Conservation (phyloP, 2,888 invertebrate genomes). For the Pyrocoelia pectoralis region DNA sequence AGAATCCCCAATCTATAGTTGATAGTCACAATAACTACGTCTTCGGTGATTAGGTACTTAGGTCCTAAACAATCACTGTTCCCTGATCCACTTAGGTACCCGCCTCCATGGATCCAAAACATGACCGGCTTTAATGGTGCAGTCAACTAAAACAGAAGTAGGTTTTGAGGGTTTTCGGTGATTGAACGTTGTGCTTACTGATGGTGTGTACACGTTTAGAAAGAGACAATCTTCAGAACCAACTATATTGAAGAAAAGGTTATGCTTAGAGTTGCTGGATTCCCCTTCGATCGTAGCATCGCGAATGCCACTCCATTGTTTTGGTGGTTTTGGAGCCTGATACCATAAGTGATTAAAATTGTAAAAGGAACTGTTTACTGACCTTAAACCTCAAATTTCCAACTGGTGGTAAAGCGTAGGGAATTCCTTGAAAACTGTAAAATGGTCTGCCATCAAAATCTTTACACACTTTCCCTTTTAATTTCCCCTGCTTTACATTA, state of each 20-base stretch:
- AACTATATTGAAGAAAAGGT: conserved; percentile 48
- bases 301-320: conserved; percentile 38
- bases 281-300: conserved; percentile 36
- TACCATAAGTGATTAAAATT: conserved; percentile 1
- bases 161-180: neutral
- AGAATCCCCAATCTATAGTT: conserved; percentile 56
- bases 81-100: conserved; percentile 52
- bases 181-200: conserved; percentile 41
- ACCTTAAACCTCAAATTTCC: too few species aligned
- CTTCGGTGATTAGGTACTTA: conserved; percentile 54
- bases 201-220: conserved; percentile 78
- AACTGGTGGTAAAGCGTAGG: too few species aligned
- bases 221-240: conserved; percentile 77
- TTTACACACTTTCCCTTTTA: too few species aligned
- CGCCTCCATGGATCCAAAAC: conserved; percentile 60
- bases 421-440: too few species aligned
- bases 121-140: conserved; percentile 55
- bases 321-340: conserved; percentile 31
- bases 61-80: conserved; percentile 51
- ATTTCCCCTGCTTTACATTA: neutral
- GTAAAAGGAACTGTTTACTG: too few species aligned
- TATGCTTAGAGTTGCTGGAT: neutral
- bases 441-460: too few species aligned
- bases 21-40: conserved; percentile 54
- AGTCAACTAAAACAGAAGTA: neutral